A percentile compares a stretch with the other conserved stretches of the same genome.
These are phyloP conservation scores for Alitta virens DNA, from an alignment of 2,888 invertebrate genomes.

Conservation along the genomic window DNA sequence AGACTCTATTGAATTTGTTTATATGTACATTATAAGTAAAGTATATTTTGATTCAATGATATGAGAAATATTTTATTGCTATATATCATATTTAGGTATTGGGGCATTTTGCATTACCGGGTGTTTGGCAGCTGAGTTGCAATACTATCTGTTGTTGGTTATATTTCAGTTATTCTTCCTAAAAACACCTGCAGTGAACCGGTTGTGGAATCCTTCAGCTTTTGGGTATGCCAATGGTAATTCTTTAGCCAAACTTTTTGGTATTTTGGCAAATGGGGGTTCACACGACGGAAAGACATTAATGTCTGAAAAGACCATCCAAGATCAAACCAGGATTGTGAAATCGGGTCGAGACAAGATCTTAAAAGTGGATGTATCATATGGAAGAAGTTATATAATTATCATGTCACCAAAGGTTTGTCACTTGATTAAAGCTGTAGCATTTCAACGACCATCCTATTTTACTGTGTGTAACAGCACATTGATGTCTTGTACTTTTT, in stretches of 20 bases:
- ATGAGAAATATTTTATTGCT: no score
- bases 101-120: no score
- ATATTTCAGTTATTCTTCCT: background rate
- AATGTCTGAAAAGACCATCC: background rate
- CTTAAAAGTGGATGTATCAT: background rate
- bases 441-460: no score
- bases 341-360: background rate
- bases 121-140: no score
- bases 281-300: background rate
- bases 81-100: no score
- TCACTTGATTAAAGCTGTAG: no score
- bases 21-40: no score
- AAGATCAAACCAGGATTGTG: background rate
- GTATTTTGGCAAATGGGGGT: background rate
- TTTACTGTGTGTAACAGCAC: background rate
- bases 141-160: background rate
- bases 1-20: no score
- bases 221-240: background rate
- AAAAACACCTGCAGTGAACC: background rate
- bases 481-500: background rate
- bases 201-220: background rate
- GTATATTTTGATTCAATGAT: no score
- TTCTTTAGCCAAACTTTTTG: background rate
- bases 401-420: no score
- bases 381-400: background rate